Base-by-base conservation (phyloP, 2,888 invertebrate species). In the Dryococelus australis region DNA sequence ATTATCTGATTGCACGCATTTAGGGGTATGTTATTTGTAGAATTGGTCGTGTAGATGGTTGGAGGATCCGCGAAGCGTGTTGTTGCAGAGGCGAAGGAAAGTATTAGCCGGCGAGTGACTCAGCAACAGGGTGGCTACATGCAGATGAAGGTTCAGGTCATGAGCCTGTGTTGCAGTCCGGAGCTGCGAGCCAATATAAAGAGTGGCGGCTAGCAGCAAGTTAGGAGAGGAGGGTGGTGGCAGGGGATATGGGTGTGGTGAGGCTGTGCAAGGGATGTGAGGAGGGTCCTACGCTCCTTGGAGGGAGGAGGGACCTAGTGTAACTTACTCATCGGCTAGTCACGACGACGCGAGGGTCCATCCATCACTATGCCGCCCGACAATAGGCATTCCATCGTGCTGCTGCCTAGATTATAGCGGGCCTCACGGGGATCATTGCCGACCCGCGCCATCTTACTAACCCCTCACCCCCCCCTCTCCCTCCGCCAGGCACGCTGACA, bases 291-390 rank as follows among this genome's bases (percentile, higher is more conserved):
- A n/a, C n/a, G n/a, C n/a, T n/a, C n/a, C n/a, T n/a, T n/a, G 20
- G 78, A 85, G 78, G 86, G 65, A 80, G 65, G 43, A 26, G 85
- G 47, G 87, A 43, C 10, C 27, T 28, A 28, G 12, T 83, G 83
- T 83, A 83, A 83, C 83, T 83, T 83, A 83, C 83, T 83, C 83
- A 83, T 83, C 83, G 83, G 83, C 35, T 27, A 83, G 83, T 83
- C 83, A 27, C 83, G 83, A 27, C 16, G 20, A 26, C 28, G 24
- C 16, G 83, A 83, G n/a, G n/a, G n/a, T n/a, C 83, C 83, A 83
- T 83, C 83, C 83, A 83, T 83, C 83, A 83, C 12, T 16, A 12
- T 24, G 24, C 43, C 28, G 43, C 83, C 35, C 43, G 27, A 83
- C 83, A 83, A 83, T 83, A 83, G 83, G 24, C 27, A 83, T 83